phyloP scores from a whole-genome alignment of 2,113 vertebrate genomes.

The Oceanodroma tethys region DNA sequence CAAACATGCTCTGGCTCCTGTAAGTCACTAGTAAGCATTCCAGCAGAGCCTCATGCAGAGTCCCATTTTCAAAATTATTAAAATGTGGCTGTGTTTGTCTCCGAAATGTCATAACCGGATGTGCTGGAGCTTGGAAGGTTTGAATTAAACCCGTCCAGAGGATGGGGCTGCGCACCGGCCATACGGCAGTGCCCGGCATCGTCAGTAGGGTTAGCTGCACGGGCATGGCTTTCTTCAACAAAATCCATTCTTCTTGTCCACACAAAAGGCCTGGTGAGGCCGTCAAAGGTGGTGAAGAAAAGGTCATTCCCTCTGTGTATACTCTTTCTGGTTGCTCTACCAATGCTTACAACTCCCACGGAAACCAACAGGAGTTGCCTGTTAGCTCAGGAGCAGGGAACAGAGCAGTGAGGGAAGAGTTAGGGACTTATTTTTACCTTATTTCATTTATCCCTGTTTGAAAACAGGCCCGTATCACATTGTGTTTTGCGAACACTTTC shows the following conservation, averaged over 20 bases:
- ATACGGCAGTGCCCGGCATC: not conserved
- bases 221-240: not conserved
- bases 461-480: not conserved
- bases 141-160: not conserved
- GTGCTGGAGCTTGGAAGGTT: not conserved
- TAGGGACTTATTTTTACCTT: not conserved
- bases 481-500: not conserved
- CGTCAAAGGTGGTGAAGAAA: not conserved
- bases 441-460: not conserved
- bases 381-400: not conserved
- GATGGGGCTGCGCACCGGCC: accelerated
- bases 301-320: not conserved
- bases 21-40: not conserved
- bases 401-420: not conserved
- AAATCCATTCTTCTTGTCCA: not conserved
- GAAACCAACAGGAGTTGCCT: not conserved
- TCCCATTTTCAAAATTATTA: not conserved
- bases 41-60: not conserved
- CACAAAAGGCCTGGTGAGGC: not conserved
- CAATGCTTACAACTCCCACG: not conserved
- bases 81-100: not conserved
- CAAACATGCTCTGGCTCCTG: not conserved
- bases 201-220: not conserved
- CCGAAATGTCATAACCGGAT: not conserved
- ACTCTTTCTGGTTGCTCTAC: not conserved